Conservation (phyloP, 2,888 invertebrate species). For the Scotopteryx bipunctaria region DNA sequence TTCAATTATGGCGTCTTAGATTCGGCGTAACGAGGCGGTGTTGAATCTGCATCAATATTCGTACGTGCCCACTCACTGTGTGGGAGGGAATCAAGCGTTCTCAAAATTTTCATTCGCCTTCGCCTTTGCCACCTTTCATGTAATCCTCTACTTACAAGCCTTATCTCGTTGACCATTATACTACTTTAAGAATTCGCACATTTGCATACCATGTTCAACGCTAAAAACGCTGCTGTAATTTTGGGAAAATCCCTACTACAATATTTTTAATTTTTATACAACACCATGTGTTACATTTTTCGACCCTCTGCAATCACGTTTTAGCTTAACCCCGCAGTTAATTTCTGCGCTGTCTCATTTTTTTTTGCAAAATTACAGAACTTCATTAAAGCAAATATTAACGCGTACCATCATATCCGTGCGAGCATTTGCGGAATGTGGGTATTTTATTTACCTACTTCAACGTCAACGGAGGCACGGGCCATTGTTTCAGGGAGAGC, state of each 20-base stretch:
- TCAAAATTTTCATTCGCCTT: constrained; percentile 58
- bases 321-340: constrained; percentile 68
- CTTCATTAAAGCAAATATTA: constrained; percentile 75
- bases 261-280: constrained; percentile 68
- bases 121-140: constrained; percentile 53
- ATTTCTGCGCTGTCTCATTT: constrained; percentile 62
- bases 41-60: constrained; percentile 61
- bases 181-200: constrained; percentile 49
- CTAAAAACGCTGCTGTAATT: constrained; percentile 43
- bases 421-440: constrained; percentile 67
- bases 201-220: constrained; percentile 29
- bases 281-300: constrained; percentile 63
- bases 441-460: constrained; percentile 75
- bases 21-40: constrained; percentile 56
- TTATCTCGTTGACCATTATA: constrained; percentile 50
- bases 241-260: constrained; percentile 43
- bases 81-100: constrained; percentile 53
- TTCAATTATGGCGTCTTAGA: constrained; percentile 51
- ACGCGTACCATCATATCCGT: constrained; percentile 65
- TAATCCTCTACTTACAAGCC: constrained; percentile 52
- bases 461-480: constrained; percentile 57
- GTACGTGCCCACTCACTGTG: constrained; percentile 63
- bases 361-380: constrained; percentile 65
- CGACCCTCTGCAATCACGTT: constrained; percentile 62
- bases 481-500: constrained; percentile 66